Evolutionary conservation across 2,797 vertebrate genomes (phyloP).

Genomic region (Melanotaenia maccullochi): DNA sequence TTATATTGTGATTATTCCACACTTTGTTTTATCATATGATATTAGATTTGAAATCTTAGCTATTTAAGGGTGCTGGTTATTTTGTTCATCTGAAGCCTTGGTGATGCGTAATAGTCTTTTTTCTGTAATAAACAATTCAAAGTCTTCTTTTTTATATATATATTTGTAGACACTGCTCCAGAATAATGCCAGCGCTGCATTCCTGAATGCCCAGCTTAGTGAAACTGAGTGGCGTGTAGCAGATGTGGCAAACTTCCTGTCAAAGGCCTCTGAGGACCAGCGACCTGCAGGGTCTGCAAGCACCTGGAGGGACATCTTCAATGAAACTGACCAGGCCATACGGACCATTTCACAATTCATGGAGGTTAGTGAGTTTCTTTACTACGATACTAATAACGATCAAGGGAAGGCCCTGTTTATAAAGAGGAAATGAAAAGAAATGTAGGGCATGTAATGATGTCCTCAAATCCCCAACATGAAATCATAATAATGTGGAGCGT

Average conservation of each 20-base stretch:
- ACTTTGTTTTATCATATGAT: background rate
- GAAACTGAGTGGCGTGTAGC: conserved; percentile 87
- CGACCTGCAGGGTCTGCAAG: conserved; percentile 77
- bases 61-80: background rate
- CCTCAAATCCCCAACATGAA: conserved; percentile 3
- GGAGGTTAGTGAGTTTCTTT: conserved; percentile 85
- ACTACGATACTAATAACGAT: background rate
- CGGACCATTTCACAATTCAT: conserved; percentile 94
- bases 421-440: background rate
- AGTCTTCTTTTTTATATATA: background rate
- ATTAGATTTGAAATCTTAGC: background rate
- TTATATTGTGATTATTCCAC: background rate
- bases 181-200: conserved; percentile 84
- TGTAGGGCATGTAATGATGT: background rate
- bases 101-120: background rate
- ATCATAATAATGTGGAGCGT: background rate
- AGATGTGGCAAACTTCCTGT: conserved; percentile 87
- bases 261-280: conserved; percentile 85
- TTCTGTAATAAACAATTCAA: conserved; percentile 11
- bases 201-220: conserved; percentile 84
- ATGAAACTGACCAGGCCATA: conserved; percentile 92
- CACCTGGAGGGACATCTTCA: conserved; percentile 93
- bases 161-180: conserved; percentile 89
- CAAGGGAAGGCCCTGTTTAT: background rate
- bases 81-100: background rate